Evolutionary conservation across 2,113 vertebrate genomes (phyloP).

Genomic region (Mobula hypostoma): DNA sequence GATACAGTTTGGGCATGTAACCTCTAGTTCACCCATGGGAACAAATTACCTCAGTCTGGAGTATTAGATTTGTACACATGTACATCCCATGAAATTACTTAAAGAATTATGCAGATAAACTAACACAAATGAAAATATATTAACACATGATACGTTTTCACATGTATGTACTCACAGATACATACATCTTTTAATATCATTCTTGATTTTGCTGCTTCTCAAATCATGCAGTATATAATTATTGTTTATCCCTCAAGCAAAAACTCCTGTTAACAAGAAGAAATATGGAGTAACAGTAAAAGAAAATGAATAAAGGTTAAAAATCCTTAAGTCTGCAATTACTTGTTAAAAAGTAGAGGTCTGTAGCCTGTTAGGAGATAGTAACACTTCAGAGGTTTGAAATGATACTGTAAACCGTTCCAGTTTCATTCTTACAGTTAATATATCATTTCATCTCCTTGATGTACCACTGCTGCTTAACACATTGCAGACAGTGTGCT

Average conservation of each 20-base stretch:
- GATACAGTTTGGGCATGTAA: slow-evolving; percentile 9
- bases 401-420: slow-evolving; percentile 9
- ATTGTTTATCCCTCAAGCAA: neutral
- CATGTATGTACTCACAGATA: neutral
- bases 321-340: neutral
- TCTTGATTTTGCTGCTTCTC: neutral
- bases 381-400: slow-evolving; percentile 22
- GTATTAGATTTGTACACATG: neutral
- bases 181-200: neutral
- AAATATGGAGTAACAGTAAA: neutral
- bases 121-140: neutral
- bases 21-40: slow-evolving; percentile 8
- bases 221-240: neutral
- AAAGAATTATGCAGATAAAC: neutral
- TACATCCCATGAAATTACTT: neutral
- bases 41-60: neutral
- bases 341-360: neutral
- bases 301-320: neutral
- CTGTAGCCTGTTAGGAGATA: slow-evolving; percentile 9
- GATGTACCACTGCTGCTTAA: slow-evolving; percentile 7
- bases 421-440: slow-evolving; percentile 10
- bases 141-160: neutral
- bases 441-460: slow-evolving; percentile 30
- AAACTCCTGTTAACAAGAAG: neutral
- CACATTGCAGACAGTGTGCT: slow-evolving; percentile 11